phyloP scores from a whole-genome alignment of 1,140 invertebrate species.

The Halyomorpha halys region DNA sequence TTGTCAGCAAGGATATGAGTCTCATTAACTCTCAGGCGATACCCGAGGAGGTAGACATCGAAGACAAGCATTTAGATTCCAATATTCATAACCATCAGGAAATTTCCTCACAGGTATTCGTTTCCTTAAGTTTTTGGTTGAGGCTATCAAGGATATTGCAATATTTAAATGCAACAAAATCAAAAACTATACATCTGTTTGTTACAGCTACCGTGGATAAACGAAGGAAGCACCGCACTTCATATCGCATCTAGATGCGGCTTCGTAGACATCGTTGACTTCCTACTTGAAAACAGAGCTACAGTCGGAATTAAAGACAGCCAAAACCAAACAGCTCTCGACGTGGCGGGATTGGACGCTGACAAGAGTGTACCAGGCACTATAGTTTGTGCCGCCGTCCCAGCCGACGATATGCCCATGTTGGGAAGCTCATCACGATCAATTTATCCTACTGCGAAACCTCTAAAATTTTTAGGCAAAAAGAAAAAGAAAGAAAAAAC shows the following conservation, averaged over 20 bases:
- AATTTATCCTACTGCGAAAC: too few species aligned
- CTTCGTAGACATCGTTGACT: constrained; percentile 36
- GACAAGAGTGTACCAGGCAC: background rate
- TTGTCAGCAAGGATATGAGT: background rate
- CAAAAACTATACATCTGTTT: too few species aligned
- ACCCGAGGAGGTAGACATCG: background rate
- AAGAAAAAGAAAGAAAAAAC: too few species aligned
- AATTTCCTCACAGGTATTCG: background rate
- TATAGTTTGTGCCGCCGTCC: background rate
- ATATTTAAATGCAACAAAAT: too few species aligned
- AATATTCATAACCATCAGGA: constrained; percentile 1
- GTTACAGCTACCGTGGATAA: constrained; percentile 25
- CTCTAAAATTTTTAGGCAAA: too few species aligned
- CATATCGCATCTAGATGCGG: constrained; percentile 40
- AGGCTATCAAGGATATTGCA: too few species aligned
- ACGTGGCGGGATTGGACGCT: constrained; percentile 36
- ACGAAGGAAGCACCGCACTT: constrained; percentile 35
- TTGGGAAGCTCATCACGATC: too few species aligned
- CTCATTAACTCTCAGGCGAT: background rate
- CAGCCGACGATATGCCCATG: too few species aligned
- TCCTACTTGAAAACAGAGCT: constrained; percentile 39
- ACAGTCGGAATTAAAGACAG: constrained; percentile 37
- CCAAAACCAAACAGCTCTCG: constrained; percentile 38
- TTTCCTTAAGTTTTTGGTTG: too few species aligned
- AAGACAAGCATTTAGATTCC: background rate